Evolutionary conservation across 2,888 invertebrate genomes (phyloP).

Genomic region (Augiades crinisus): DNA sequence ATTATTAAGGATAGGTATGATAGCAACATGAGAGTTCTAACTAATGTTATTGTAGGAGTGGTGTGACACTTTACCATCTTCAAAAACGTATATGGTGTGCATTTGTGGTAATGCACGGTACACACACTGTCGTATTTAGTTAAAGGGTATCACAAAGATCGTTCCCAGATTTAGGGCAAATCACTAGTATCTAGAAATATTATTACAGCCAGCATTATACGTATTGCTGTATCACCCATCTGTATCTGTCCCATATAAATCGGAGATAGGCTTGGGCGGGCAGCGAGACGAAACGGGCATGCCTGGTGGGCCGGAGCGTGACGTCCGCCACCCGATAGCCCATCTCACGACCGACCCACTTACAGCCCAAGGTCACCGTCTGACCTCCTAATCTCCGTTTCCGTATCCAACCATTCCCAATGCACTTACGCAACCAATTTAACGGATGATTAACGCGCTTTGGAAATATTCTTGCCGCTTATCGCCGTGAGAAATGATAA

Average conservation of each 20-base stretch:
- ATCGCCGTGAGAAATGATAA: conserved; percentile 1
- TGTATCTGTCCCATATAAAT: conserved; percentile 3
- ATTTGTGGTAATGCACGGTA: too few species aligned
- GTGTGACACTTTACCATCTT: too few species aligned
- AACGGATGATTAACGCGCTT: conserved; percentile 13
- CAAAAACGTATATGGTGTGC: too few species aligned
- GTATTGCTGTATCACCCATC: neutral
- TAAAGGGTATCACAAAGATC: too few species aligned
- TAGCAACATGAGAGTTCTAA: too few species aligned
- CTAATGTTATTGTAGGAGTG: too few species aligned
- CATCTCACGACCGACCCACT: conserved; percentile 79
- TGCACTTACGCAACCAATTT: conserved; percentile 18
- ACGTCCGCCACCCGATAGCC: conserved; percentile 73
- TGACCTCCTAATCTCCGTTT: conserved; percentile 70
- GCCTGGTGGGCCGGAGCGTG: conserved; percentile 63
- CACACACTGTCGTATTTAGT: too few species aligned
- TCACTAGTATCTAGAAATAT: neutral
- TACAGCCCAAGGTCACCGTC: conserved; percentile 71
- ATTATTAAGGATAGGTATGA: too few species aligned
- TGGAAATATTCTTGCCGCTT: neutral
- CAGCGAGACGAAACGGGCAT: conserved; percentile 34
- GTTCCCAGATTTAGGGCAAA: too few species aligned
- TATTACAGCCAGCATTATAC: neutral
- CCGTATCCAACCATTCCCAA: conserved; percentile 34
- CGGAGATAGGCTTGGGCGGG: conserved; percentile 9